phyloP scores from a whole-genome alignment of 1,140 invertebrate species.

The Drosophila pseudoobscura region DNA sequence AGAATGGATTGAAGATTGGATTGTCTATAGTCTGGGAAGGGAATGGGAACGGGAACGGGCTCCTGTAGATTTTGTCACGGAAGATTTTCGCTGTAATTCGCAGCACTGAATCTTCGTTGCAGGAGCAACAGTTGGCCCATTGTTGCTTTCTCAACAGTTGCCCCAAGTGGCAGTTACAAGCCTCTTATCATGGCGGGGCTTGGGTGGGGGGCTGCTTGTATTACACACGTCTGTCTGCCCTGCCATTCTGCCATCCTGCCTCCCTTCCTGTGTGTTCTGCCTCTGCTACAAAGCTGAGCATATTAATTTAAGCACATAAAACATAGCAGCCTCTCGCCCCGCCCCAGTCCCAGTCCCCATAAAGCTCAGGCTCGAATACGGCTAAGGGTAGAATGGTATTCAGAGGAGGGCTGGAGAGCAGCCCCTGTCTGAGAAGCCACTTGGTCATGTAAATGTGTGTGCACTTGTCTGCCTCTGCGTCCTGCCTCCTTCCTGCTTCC shows the following conservation, averaged over 20 bases:
- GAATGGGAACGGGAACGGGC: too few species aligned
- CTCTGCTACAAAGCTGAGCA: constrained; percentile 31
- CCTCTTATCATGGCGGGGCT: constrained; percentile 45
- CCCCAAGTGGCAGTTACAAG: constrained; percentile 71
- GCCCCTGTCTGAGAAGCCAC: constrained; percentile 50
- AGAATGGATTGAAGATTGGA: too few species aligned
- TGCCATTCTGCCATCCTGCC: background rate
- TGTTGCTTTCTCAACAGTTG: constrained; percentile 52
- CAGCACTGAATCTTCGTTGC: constrained; percentile 13
- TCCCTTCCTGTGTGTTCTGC: constrained; percentile 6
- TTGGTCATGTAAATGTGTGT: constrained; percentile 74
- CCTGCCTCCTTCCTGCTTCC: background rate
- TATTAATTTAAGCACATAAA: constrained; percentile 81
- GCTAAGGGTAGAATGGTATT: background rate
- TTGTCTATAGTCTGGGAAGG: too few species aligned
- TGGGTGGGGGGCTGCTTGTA: constrained; percentile 21
- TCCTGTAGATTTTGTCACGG: too few species aligned
- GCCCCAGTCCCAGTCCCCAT: background rate
- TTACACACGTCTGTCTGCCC: constrained; percentile 43
- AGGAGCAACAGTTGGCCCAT: constrained; percentile 62
- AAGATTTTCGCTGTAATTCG: background rate
- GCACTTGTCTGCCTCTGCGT: constrained; percentile 51
- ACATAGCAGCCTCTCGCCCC: constrained; percentile 41
- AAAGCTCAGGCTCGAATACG: too few species aligned
- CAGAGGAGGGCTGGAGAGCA: background rate